Evolutionary conservation across 2,888 invertebrate species (phyloP), one percentile per base, ranked within the genome.

Genomic region (Drosophila birchii): DNA sequence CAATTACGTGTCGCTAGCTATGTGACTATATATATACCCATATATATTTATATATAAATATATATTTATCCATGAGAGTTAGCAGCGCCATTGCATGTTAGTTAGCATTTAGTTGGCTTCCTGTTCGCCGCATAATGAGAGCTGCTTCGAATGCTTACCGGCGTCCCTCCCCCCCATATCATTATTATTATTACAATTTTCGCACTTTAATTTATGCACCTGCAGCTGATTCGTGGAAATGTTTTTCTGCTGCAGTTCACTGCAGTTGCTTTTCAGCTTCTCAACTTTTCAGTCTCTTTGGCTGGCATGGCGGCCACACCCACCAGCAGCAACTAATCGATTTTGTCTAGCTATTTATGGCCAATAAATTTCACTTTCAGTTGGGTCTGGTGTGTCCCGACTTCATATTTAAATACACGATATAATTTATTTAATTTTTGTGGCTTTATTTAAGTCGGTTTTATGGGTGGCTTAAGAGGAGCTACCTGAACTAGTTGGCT

Each of bases 181-280:
- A 74, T 75, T 76, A 75, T 75, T 75, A 68, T 78, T 88, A 88
- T 86, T 82, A 83, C 88, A 86, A 66, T 83, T 85, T 85, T 85
- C 88, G 81, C 84, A 85, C 84, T 88, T 86, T 85, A 85, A 85
- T 85, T 85, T 85, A 85, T 85, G 84, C 84, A 85, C 88, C 84
- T 85, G 84, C 79, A 75, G 84, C 84, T 85, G 78, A 86, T 85
- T 85, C 84, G 84, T 81, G 81, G 75, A 60, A 53, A 49, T 66
- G 51, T 59, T 29, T 51, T 58, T 38, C 20, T 26, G 26, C 26
- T 36, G 41, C 18, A 14, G 39, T 47, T 26, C 5, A 23, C 23
- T 23, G 26, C 26, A 26, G 26, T 29, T 29, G 26, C 12, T 45
- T 23, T 39, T 20, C 16, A 34, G 38, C 7, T n/a, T n/a, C 26